Conservation (phyloP, 2,797 vertebrate species). For the Silurus aristotelis region DNA sequence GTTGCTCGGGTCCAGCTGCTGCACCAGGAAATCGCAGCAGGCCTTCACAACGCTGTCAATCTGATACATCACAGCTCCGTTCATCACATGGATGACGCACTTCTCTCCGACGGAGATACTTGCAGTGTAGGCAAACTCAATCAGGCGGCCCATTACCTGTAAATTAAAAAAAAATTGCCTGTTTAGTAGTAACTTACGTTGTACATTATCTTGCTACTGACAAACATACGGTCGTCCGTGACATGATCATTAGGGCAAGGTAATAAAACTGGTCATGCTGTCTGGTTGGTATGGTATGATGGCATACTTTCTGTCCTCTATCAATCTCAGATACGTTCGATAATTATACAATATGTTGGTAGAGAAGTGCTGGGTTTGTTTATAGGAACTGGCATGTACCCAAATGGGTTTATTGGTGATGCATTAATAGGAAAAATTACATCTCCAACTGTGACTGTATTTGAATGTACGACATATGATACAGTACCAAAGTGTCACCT, state of each 20-base stretch:
- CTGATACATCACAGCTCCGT: constrained; percentile 95
- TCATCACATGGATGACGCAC: constrained; percentile 94
- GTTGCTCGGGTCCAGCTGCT: constrained; percentile 94
- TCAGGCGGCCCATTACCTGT: constrained; percentile 88
- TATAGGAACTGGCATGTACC: neutral
- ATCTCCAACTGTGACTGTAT: neutral
- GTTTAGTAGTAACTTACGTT: neutral
- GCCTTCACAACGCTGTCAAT: constrained; percentile 94
- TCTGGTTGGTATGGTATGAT: neutral
- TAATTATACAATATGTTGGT: neutral
- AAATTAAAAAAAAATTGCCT: no score
- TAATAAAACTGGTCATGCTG: neutral
- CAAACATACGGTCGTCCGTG: neutral
- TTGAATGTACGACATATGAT: neutral
- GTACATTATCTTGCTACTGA: neutral
- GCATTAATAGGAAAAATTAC: neutral
- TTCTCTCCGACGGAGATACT: constrained; percentile 93
- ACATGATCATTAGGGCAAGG: neutral
- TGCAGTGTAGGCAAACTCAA: constrained; percentile 95
- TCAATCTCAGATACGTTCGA: neutral
- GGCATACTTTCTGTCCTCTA: neutral
- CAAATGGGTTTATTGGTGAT: neutral
- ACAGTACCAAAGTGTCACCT: neutral
- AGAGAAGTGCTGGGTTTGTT: neutral
- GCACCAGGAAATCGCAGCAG: constrained; percentile 89